Conservation (phyloP, 2,888 invertebrate genomes). For the Drosophila imparisetae region DNA sequence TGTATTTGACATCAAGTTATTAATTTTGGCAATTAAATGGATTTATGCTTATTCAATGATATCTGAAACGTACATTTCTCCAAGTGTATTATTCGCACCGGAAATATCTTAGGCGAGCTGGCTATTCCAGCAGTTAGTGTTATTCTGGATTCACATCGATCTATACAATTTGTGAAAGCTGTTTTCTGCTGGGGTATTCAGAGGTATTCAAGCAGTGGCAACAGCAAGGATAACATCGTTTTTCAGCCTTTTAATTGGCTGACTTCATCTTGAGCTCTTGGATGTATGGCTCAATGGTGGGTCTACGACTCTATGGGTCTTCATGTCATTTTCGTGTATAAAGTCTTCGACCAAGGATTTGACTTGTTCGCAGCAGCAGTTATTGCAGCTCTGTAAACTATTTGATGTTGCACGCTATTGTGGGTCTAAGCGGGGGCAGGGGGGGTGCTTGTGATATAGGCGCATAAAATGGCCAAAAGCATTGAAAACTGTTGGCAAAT, state of each 20-base stretch:
- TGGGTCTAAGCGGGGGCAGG: not conserved
- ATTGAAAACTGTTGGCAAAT: conserved; percentile 64
- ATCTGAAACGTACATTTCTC: not conserved
- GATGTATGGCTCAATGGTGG: not conserved
- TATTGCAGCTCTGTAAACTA: conserved; percentile 4
- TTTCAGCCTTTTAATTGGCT: conserved; percentile 39
- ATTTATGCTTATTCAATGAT: not conserved
- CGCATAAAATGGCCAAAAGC: conserved; percentile 39
- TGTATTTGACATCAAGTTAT: not conserved
- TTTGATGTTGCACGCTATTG: not conserved
- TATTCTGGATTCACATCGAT: not conserved
- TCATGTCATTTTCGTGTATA: conserved; percentile 34
- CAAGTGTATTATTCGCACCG: too few species aligned
- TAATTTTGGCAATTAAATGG: too few species aligned
- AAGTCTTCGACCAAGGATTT: not conserved
- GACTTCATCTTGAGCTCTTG: conserved; percentile 1
- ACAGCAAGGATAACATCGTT: not conserved
- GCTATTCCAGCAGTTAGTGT: not conserved
- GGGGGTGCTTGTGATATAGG: not conserved
- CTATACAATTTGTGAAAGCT: not conserved
- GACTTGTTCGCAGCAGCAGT: conserved; percentile 10
- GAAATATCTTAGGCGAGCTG: not conserved
- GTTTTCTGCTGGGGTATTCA: not conserved
- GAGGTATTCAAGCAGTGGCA: not conserved
- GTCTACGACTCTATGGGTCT: conserved; percentile 7